Base-by-base conservation (phyloP, 1,140 invertebrate species). In the Tigriopus japonicus region DNA sequence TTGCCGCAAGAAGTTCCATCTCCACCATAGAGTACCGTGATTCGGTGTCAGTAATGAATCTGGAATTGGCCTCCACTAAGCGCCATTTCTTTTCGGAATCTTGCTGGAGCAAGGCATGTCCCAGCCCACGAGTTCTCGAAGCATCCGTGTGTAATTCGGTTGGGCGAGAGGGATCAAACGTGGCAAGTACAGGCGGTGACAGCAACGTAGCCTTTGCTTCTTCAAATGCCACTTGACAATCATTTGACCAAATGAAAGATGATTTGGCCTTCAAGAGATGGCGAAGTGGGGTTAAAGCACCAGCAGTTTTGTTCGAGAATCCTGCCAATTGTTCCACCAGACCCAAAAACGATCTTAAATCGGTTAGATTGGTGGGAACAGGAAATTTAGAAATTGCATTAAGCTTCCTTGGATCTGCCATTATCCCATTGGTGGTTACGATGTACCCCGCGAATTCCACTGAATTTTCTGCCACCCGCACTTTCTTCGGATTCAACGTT, bases 401-500 rank as follows among this genome's bases (percentile, higher is more conserved):
- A 6, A 40, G 63, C 7, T 62, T 52, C 12, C 17, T 40, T 6
- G 63, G 63, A 43, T 63, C 52, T 1, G 52, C 23, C 52, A 21
- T 42, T n/a, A 56, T 52, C n/a, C 62, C 63, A 19, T 42, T 41
- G 9, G 42, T 63, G n/a, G 19, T 58, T 7, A 60, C 15, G 6
- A 52, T 62, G 45, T 64, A 62, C 14, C 67, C 66, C 0, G 63
- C 66, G 63, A 66, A 70, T 17, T 68, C 62, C 1, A 69, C 65
- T 0, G 10, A 56, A 15, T 63, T 17, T 9, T 35, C 9, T 1
- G 51, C 65, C 41, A 70, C 66, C 5, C 59, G 40, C 52, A 65
- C 65, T 51, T 69, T 69, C 3, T 65, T 59, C 1, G 60, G 62
- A 56, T 67, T 68, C 0, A 69, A 60, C 15, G 60, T 70, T n/a